Percentiles rank a stretch among this genome's conserved stretches.
These are phyloP conservation scores for Nycticryphes semicollaris DNA, from an alignment of 2,113 vertebrate genomes.

Conservation along the genomic window DNA sequence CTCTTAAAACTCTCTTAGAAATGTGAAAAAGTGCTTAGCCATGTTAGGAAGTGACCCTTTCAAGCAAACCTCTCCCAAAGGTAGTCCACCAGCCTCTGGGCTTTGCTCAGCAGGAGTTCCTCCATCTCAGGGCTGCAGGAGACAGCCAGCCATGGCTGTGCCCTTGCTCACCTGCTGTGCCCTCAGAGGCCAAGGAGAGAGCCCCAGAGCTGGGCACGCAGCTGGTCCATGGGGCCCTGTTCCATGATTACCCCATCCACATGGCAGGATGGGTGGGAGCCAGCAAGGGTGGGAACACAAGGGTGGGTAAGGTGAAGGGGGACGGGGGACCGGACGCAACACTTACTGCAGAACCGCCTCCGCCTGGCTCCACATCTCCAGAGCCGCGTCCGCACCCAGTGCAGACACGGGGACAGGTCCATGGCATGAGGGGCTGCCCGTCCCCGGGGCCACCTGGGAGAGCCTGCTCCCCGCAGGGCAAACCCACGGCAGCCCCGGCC, in stretches of 20 bases:
- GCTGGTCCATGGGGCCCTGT: rapidly evolving
- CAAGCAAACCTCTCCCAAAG: neutral
- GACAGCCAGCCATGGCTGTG: rapidly evolving
- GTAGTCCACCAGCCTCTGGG: neutral
- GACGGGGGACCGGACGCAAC: neutral
- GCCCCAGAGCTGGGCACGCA: rapidly evolving
- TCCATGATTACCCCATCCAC: rapidly evolving
- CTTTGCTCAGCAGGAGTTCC: neutral
- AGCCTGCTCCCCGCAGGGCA: neutral
- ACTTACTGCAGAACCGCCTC: slow-evolving; percentile 88
- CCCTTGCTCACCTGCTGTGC: rapidly evolving
- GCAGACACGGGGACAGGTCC: slow-evolving; percentile 84
- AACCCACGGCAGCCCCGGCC: neutral
- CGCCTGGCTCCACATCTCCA: slow-evolving; percentile 79
- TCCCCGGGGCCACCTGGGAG: neutral
- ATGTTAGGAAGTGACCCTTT: neutral
- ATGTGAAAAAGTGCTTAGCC: neutral
- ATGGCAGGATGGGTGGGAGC: rapidly evolving
- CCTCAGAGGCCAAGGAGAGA: neutral
- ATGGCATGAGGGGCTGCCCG: slow-evolving; percentile 58
- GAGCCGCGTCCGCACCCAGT: slow-evolving; percentile 82
- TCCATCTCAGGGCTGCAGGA: rapidly evolving
- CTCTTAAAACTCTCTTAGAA: neutral
- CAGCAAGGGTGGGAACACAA: rapidly evolving
- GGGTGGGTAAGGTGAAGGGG: neutral